phyloP scores from a whole-genome alignment of 2,113 vertebrate species.

The Ammodytes dubius region DNA sequence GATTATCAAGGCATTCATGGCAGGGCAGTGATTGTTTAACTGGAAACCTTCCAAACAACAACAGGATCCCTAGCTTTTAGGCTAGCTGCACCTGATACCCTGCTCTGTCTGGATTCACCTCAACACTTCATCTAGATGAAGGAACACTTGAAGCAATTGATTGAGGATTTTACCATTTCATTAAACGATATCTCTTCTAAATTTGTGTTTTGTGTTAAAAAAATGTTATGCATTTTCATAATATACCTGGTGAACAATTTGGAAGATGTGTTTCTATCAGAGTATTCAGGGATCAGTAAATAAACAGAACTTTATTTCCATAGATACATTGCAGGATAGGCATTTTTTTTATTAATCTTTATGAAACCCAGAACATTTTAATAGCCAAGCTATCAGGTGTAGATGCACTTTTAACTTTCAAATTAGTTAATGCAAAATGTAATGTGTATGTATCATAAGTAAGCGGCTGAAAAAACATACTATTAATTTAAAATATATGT shows the following conservation, averaged over 20 bases:
- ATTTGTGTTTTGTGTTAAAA: not conserved
- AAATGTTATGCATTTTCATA: not conserved
- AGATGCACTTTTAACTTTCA: not conserved
- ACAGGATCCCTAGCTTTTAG: conserved; percentile 25
- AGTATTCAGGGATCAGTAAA: not conserved
- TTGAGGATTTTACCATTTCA: not conserved
- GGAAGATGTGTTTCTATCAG: not conserved
- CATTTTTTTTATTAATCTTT: not conserved
- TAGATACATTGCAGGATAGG: not conserved
- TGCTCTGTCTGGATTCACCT: conserved; percentile 10
- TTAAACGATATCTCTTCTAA: not conserved
- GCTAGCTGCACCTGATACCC: conserved; percentile 36
- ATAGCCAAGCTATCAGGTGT: not conserved
- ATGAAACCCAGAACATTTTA: not conserved
- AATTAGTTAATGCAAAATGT: not conserved
- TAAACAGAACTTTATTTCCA: not conserved
- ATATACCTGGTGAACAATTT: not conserved
- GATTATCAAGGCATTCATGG: conserved; percentile 18
- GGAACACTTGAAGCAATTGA: not conserved
- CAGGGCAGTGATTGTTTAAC: conserved; percentile 16
- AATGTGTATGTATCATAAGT: not conserved
- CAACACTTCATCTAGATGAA: not conserved
- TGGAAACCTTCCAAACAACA: conserved; percentile 53
- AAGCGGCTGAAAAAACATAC: not conserved
- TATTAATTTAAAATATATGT: not conserved